Evolutionary conservation across 2,113 vertebrate species (phyloP), one percentile per base, ranked within the genome.

Genomic region (Collichthys lucidus): DNA sequence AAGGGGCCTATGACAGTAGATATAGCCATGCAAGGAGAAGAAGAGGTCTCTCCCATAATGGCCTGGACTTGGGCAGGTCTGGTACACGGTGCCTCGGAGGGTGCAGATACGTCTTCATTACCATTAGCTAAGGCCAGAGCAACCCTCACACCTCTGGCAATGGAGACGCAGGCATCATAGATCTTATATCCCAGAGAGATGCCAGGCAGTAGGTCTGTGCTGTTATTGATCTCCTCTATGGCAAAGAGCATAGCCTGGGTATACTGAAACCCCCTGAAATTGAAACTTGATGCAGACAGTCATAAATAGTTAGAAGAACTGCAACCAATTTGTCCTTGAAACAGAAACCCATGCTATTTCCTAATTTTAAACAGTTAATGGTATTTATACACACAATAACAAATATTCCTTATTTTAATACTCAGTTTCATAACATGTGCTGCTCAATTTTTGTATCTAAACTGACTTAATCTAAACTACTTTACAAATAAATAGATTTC

Each of bases 151-250:
- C 88, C 88, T 66, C 80, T 70, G 42, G 91, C 85, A 52, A 92
- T 80, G 20, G 93, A 94, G 5, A 88, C 84, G 79, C 95, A 95
- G 3, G 83, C 74, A 68, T 96, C 94, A 50, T 95, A 95, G 15
- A 95, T 89, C 60, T 91, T 90, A 56, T 95, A 96, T 7, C 94
- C 94, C 59, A 95, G 26, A 57, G 87, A 85, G 26, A 95, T 72
- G 6, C 88, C 92, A n/a, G 94, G 95, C 50, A 95, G 84, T 19
- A 95, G 53, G 29, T 87, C 69, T 42, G 93, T 87, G 44, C 90
- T 94, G 80, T 95, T 94, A 67, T 95, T 95, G 46, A 95, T 94
- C 77, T 95, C 93, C 55, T 94, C 92, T 42, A 94, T 92, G 22
- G 95, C 93, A 90, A 95, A 95, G 8, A 94, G 83, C 93, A 95